Evolutionary conservation across 2,113 vertebrate species (phyloP).

Genomic region (Corydoras maculifer): DNA sequence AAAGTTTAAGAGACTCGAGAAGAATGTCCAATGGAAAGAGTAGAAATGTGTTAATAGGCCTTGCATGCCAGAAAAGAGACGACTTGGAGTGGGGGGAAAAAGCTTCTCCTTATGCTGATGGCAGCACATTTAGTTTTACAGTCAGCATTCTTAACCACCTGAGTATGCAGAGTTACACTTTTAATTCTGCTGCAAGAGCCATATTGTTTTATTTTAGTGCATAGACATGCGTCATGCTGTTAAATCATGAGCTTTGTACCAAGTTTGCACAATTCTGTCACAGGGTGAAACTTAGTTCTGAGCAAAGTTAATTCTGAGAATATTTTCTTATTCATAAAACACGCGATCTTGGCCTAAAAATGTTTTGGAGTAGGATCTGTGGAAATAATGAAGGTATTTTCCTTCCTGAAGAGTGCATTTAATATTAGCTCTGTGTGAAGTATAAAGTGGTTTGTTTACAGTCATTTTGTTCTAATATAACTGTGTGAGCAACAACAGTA

Average conservation of each 20-base stretch:
- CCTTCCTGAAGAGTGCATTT: constrained; percentile 15
- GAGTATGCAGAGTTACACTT: constrained; percentile 24
- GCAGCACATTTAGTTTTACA: constrained; percentile 18
- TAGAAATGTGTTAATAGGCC: background rate
- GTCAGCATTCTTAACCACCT: constrained; percentile 33
- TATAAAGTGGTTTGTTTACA: constrained; percentile 12
- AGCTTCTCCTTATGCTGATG: constrained; percentile 30
- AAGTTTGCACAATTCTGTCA: constrained; percentile 35
- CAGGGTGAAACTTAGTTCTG: background rate
- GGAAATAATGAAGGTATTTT: constrained; percentile 24
- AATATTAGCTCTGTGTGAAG: constrained; percentile 15
- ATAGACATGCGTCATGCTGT: constrained; percentile 18
- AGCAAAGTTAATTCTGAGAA: background rate
- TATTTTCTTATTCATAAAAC: background rate
- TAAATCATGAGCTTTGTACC: constrained; percentile 34
- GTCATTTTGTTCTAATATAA: constrained; percentile 11
- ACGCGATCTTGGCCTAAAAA: background rate
- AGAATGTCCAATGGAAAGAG: background rate
- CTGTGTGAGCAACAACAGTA: too few species aligned
- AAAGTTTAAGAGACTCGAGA: background rate
- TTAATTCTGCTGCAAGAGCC: constrained; percentile 16
- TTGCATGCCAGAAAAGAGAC: constrained; percentile 13
- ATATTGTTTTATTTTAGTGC: constrained; percentile 31
- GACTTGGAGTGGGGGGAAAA: constrained; percentile 2
- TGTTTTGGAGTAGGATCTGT: constrained; percentile 22